phyloP scores from a whole-genome alignment of 2,888 invertebrate species.

The Drosophila neutralis region DNA sequence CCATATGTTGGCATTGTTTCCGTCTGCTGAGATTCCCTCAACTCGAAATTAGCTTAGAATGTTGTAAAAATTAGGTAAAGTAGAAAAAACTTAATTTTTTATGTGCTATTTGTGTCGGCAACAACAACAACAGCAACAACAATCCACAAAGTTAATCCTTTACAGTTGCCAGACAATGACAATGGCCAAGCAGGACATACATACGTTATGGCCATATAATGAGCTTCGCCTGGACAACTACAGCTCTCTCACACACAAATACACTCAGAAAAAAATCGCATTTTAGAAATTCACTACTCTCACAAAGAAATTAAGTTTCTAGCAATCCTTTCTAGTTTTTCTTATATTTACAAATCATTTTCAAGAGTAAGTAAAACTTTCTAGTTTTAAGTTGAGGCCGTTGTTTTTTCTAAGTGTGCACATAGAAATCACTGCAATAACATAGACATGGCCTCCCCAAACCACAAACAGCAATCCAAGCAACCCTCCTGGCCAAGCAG shows the following conservation, averaged over 20 bases:
- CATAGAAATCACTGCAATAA: slow-evolving; percentile 73
- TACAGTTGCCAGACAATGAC: slow-evolving; percentile 57
- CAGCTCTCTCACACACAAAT: slow-evolving; percentile 11
- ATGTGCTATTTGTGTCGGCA: slow-evolving; percentile 17
- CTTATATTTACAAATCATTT: background rate
- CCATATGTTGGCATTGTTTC: slow-evolving; percentile 63
- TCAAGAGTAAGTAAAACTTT: background rate
- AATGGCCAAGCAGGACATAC: slow-evolving; percentile 39
- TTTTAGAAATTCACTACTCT: background rate
- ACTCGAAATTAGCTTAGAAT: slow-evolving; percentile 60
- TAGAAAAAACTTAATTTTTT: slow-evolving; percentile 64
- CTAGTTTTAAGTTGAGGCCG: background rate
- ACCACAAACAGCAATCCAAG: slow-evolving; percentile 15
- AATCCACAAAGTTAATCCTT: slow-evolving; percentile 72
- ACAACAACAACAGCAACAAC: slow-evolving; percentile 23
- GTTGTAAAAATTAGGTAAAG: slow-evolving; percentile 61
- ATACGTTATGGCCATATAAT: slow-evolving; percentile 83
- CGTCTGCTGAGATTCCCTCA: slow-evolving; percentile 5
- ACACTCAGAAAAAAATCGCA: background rate
- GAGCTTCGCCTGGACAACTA: slow-evolving; percentile 60
- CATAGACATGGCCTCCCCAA: slow-evolving; percentile 64
- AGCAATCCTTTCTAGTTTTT: background rate
- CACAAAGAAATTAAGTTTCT: background rate
- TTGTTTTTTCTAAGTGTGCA: slow-evolving; percentile 5
- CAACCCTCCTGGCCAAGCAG: slow-evolving; percentile 34